Evolutionary conservation across 2,797 vertebrate species (phyloP).

Genomic region (Ciconia nigra): DNA sequence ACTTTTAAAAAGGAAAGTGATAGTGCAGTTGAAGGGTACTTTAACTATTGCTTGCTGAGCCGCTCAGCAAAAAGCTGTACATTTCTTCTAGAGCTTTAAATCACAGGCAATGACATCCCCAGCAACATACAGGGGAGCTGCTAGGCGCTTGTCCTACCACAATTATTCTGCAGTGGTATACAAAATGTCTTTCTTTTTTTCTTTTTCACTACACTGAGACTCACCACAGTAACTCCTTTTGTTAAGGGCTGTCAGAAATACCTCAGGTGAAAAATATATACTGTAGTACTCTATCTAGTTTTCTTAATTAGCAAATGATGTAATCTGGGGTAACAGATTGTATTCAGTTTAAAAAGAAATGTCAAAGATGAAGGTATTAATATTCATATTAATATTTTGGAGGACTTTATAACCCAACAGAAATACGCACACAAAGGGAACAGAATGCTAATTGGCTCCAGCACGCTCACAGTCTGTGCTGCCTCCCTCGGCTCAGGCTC

Average conservation of each 20-base stretch:
- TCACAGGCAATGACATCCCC: neutral
- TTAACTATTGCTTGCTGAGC: neutral
- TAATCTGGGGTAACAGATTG: neutral
- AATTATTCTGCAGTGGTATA: neutral
- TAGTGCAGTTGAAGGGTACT: conserved; percentile 2
- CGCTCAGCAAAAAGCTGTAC: neutral
- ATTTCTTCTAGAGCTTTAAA: neutral
- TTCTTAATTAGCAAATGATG: neutral
- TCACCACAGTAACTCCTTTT: neutral
- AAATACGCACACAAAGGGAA: neutral
- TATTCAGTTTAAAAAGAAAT: neutral
- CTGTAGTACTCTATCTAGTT: neutral
- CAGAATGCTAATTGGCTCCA: neutral
- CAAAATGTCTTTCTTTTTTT: neutral
- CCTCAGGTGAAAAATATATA: neutral
- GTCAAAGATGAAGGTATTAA: neutral
- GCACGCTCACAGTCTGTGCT: neutral
- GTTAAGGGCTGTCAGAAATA: neutral
- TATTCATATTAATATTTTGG: neutral
- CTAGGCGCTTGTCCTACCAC: neutral
- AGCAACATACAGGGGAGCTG: neutral
- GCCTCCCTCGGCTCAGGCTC: neutral
- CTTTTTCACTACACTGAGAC: neutral
- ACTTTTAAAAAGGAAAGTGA: conserved; percentile 41
- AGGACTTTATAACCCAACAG: neutral